A percentile compares a stretch with the other conserved stretches of the same genome.
phyloP scores from a whole-genome alignment of 2,113 vertebrate species.

The Pangasianodon hypophthalmus region DNA sequence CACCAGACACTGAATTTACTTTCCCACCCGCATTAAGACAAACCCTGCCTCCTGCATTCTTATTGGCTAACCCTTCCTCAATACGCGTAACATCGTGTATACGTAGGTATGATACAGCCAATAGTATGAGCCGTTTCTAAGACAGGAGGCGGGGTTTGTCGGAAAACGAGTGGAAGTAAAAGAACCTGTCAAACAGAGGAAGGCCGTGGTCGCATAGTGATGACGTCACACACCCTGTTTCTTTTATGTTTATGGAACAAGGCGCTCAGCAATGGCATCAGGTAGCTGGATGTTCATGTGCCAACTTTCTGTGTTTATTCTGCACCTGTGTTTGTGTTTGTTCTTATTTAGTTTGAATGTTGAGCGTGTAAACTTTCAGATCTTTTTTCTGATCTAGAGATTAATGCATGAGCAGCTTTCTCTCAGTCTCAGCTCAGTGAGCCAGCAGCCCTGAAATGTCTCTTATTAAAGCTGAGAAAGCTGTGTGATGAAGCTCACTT shows the following conservation, averaged over 20 bases:
- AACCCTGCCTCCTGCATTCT: neutral
- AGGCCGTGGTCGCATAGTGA: conserved; percentile 28
- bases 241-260: neutral
- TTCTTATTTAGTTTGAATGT: neutral
- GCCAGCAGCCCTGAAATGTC: neutral
- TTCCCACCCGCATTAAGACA: neutral
- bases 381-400: neutral
- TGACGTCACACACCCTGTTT: conserved; percentile 1
- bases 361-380: neutral
- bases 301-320: neutral
- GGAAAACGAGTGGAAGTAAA: neutral
- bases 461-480: neutral
- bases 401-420: neutral
- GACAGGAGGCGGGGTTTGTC: neutral
- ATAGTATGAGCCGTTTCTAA: neutral
- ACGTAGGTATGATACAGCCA: neutral
- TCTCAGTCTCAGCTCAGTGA: neutral
- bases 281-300: conserved; percentile 1
- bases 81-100: accelerated
- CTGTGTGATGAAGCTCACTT: neutral
- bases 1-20: neutral
- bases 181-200: neutral
- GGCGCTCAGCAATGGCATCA: conserved; percentile 40
- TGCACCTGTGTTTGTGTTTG: neutral
- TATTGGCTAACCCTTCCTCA: neutral